Evolutionary conservation across 30 jellyfish, hydroid and myxozoan species (phyloP), one percentile per base, ranked within the genome.

Genomic region (Nemopilema nomurai): DNA sequence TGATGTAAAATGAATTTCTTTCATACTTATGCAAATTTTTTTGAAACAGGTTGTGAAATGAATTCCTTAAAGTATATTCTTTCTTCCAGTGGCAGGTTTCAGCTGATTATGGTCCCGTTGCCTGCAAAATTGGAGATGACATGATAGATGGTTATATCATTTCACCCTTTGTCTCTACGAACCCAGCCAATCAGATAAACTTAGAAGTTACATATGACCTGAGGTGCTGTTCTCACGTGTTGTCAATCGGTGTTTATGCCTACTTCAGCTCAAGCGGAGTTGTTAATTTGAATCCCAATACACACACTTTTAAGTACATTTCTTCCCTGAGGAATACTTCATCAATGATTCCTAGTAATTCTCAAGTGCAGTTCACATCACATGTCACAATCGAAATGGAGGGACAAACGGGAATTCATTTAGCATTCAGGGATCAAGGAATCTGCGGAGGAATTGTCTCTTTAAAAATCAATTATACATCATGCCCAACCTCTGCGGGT

Each of bases 401-500:
- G 16, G 71, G 73, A 23, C 6, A 21, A 18, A 25, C 29, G 1
- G 89, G 96, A 62, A 1, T 88, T 18, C 74, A 25, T 67, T 0
- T 88, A 19, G 89, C 85, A 1, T 88, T 88, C 41, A 69, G 89
- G 57, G 89, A 74, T 49, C 62, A 18, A 18, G 91, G 91, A 24
- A 66, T 64, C 20, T 88, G 96, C 75, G 90, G 86, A 18, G 23
- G 1, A 0, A 41, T 88, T 25, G 0, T 0, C 0, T 52, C 82
- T 32, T n/a, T 78, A 1, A 4, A 26, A 22, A n/a, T 72, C 30
- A 49, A 16, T 24, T 91, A 91, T 71, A 22, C 19, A 25, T n/a
- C 28, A 8, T 91, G 97, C 57, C 97, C 96, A 7, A 49, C 74
- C 24, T 28, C 24, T 21, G 87, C 86, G 22, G 93, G 88, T 0